Percentiles rank a stretch among this genome's conserved stretches.
Conservation (phyloP, 2,888 invertebrate genomes). For the Pteria penguin region DNA sequence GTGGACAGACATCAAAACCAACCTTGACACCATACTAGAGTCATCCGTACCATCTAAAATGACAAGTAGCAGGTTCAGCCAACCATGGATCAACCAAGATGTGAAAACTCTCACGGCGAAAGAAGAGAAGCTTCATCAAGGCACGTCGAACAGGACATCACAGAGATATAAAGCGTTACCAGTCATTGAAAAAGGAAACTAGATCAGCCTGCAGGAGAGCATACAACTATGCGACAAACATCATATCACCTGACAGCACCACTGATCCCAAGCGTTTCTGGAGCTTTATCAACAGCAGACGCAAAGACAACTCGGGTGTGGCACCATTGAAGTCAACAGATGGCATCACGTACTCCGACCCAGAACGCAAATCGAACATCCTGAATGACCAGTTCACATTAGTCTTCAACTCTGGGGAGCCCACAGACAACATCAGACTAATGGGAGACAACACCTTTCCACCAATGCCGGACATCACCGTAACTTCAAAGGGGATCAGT, state of each 20-base stretch:
- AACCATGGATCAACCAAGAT: slow-evolving; percentile 7
- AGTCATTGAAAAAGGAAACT: neutral
- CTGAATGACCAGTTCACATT: neutral
- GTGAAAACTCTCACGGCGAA: neutral
- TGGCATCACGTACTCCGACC: neutral
- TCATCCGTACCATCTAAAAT: neutral
- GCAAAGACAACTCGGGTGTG: neutral
- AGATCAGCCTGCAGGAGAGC: neutral
- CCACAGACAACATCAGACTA: slow-evolving; percentile 38
- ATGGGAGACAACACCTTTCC: slow-evolving; percentile 27
- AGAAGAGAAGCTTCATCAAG: neutral
- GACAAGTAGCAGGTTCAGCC: neutral
- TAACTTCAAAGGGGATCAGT: slow-evolving; percentile 26
- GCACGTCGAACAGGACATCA: neutral
- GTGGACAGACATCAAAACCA: neutral
- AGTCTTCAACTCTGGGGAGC: neutral
- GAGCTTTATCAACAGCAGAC: neutral
- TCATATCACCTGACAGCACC: neutral
- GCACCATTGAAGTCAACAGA: neutral
- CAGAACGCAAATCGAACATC: neutral
- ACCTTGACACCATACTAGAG: neutral
- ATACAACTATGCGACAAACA: neutral
- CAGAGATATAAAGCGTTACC: neutral
- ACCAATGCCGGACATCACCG: slow-evolving; percentile 31
- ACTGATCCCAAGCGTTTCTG: neutral